Evolutionary conservation across 2,113 vertebrate genomes (phyloP).

Genomic region (Trichechus manatus): DNA sequence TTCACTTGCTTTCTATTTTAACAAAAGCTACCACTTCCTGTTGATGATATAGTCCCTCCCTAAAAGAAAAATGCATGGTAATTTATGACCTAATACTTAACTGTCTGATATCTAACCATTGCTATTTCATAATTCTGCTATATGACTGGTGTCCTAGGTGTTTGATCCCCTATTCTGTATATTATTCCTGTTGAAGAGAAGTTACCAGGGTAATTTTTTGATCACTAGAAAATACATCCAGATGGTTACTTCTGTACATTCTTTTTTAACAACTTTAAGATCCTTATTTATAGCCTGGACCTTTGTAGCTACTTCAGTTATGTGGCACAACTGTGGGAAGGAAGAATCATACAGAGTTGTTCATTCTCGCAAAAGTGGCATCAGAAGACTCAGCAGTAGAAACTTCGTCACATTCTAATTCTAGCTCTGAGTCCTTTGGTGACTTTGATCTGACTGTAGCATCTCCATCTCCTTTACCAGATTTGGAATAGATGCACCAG

Average conservation of each 20-base stretch:
- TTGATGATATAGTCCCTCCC: background rate
- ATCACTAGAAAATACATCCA: background rate
- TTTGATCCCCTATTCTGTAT: background rate
- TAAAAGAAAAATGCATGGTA: background rate
- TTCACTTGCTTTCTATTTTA: background rate
- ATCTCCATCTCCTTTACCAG: conserved; percentile 27
- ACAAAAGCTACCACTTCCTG: background rate
- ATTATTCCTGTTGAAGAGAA: conserved; percentile 50
- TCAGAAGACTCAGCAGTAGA: conserved; percentile 13
- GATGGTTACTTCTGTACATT: background rate
- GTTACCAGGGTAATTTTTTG: background rate
- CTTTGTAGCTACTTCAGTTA: background rate
- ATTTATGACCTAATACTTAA: background rate
- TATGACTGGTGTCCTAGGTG: background rate
- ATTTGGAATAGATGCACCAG: background rate
- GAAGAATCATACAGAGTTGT: background rate
- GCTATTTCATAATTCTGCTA: background rate
- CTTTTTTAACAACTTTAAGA: background rate
- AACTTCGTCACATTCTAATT: conserved; percentile 64
- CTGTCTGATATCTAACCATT: background rate
- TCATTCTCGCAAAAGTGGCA: conserved; percentile 24
- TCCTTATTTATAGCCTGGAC: background rate
- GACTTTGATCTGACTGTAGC: conserved; percentile 48
- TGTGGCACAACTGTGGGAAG: background rate
- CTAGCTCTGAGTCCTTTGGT: conserved; percentile 70